These are phyloP conservation scores for Hofmannophila pseudospretella DNA, from an alignment of 2,888 invertebrate genomes.

Conservation along the genomic window DNA sequence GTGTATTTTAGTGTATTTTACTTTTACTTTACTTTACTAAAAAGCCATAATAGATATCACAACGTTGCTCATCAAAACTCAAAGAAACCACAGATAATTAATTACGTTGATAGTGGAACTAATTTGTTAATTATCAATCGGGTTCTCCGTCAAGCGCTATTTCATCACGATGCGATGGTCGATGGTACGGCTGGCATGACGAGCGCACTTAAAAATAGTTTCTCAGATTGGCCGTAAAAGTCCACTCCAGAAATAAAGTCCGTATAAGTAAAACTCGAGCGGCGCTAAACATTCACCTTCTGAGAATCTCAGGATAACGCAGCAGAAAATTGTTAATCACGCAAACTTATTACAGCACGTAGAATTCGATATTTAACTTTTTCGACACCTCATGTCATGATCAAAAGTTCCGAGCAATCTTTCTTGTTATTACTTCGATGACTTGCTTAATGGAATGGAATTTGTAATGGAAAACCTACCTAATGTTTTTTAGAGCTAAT, in stretches of 20 bases:
- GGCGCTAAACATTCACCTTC: conserved; percentile 10
- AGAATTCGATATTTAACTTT: conserved; percentile 20
- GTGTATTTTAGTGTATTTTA: too few species aligned
- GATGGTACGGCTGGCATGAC: conserved; percentile 23
- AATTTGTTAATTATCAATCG: conserved; percentile 45
- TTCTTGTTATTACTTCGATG: conserved; percentile 42
- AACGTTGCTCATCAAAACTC: conserved; percentile 18
- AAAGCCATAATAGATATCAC: too few species aligned
- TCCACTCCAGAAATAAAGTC: conserved; percentile 35
- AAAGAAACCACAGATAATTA: conserved; percentile 34
- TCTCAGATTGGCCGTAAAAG: conserved; percentile 38
- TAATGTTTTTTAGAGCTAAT: too few species aligned
- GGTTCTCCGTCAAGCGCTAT: conserved; percentile 28
- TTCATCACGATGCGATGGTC: conserved; percentile 25
- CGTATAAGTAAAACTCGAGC: conserved; percentile 8
- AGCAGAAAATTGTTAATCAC: conserved; percentile 15
- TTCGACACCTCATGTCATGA: conserved; percentile 30
- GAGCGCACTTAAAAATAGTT: conserved; percentile 42
- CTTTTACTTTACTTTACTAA: too few species aligned
- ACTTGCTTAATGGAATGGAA: conserved; percentile 38
- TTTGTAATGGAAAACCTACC: conserved; percentile 5
- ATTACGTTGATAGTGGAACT: conserved; percentile 37
- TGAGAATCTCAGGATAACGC: conserved; percentile 10
- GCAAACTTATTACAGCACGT: conserved; percentile 19
- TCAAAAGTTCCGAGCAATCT: conserved; percentile 39